Evolutionary conservation across 1,140 invertebrate species (phyloP).

Genomic region (Drosophila micromelanica): DNA sequence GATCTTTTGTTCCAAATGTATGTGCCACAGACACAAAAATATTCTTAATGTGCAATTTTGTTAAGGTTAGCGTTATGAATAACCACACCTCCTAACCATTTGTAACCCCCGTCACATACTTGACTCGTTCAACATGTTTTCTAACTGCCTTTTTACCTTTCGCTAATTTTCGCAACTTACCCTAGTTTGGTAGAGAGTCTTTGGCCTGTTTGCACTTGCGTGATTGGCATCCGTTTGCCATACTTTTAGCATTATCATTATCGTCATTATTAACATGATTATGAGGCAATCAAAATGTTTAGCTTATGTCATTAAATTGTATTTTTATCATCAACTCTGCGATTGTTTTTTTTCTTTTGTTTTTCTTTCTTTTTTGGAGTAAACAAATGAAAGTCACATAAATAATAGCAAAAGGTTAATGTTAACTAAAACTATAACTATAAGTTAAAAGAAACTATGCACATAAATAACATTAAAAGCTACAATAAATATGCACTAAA

Average conservation of each 20-base stretch:
- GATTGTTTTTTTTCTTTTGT: not conserved
- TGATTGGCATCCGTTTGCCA: slow-evolving; percentile 28
- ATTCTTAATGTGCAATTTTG: not conserved
- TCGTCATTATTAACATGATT: slow-evolving; percentile 11
- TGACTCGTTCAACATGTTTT: slow-evolving; percentile 18
- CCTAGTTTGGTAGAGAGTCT: not conserved
- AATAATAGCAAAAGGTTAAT: slow-evolving; percentile 27
- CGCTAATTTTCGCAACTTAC: not conserved
- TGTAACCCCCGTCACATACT: not conserved
- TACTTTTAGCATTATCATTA: slow-evolving; percentile 15
- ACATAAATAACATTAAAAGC: slow-evolving; percentile 52
- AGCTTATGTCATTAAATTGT: slow-evolving; percentile 61
- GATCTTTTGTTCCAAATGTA: too few relatives aligned
- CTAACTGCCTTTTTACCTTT: slow-evolving; percentile 2
- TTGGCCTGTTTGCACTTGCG: slow-evolving; percentile 22
- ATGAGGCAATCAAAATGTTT: slow-evolving; percentile 60
- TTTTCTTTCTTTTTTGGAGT: slow-evolving; percentile 19
- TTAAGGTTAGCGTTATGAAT: not conserved
- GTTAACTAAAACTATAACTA: slow-evolving; percentile 13
- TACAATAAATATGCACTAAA: not conserved
- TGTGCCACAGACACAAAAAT: too few relatives aligned
- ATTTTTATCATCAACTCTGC: slow-evolving; percentile 50
- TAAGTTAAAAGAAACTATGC: slow-evolving; percentile 29
- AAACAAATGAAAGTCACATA: slow-evolving; percentile 55
- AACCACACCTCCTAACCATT: not conserved